Conservation (phyloP, 92 coral and sea anemone species). For the Porites lobata region DNA sequence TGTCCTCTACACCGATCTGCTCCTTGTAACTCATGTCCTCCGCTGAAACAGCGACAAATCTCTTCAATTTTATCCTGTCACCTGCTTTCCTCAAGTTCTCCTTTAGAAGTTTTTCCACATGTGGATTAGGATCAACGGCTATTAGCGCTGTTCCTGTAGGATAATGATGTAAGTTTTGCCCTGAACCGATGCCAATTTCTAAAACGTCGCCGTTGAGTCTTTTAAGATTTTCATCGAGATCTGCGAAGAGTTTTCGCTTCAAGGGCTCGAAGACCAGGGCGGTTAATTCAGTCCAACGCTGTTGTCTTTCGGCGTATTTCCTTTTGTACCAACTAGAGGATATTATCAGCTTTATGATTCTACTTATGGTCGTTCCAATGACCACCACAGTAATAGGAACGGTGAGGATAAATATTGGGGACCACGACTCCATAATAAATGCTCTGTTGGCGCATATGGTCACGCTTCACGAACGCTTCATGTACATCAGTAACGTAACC, state of each 20-base stretch:
- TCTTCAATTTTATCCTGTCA: background rate
- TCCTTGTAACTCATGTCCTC: constrained; percentile 28
- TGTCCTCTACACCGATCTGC: constrained; percentile 29
- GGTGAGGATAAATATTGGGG: background rate
- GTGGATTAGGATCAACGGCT: constrained; percentile 32
- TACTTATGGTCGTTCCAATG: background rate
- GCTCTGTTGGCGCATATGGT: background rate
- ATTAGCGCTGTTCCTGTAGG: constrained; percentile 30
- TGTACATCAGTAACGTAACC: background rate
- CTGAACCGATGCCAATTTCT: constrained; percentile 33
- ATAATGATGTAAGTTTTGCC: constrained; percentile 4
- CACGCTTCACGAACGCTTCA: background rate
- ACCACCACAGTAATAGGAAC: background rate
- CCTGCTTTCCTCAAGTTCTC: constrained; percentile 2
- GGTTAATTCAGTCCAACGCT: background rate
- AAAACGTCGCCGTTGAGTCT: constrained; percentile 19
- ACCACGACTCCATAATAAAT: background rate
- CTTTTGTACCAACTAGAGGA: constrained; percentile 4
- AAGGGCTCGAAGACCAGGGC: background rate
- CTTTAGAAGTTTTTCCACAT: constrained; percentile 3
- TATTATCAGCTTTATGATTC: background rate
- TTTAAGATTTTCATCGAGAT: background rate
- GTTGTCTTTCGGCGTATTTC: background rate
- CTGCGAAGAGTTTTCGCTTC: constrained; percentile 13
- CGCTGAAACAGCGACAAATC: constrained; percentile 3